A percentile compares a stretch with the other conserved stretches of the same genome.
Conservation (phyloP, 2,888 invertebrate genomes). For the Ceratothoa steindachneri region DNA sequence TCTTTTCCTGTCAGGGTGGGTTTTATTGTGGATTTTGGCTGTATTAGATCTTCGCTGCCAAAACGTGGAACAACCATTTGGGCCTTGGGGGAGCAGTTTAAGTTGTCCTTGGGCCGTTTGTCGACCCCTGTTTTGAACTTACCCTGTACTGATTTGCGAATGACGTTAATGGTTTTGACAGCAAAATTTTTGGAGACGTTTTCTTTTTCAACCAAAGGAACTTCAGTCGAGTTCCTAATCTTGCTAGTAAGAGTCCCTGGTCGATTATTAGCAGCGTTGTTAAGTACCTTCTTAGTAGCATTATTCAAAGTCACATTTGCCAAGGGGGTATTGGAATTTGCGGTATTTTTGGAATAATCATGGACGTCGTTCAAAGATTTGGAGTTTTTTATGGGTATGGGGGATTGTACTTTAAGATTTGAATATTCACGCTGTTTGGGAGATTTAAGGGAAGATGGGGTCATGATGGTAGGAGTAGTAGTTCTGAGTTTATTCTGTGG, state of each 20-base stretch:
- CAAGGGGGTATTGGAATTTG: background rate
- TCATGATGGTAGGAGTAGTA: too few species aligned
- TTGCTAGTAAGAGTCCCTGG: background rate
- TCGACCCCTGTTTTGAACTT: background rate
- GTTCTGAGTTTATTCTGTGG: too few species aligned
- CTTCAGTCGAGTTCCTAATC: background rate
- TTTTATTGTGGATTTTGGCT: background rate
- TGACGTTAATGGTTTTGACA: background rate
- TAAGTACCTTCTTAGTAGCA: background rate
- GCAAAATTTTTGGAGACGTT: background rate
- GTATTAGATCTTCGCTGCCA: background rate
- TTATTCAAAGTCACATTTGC: background rate
- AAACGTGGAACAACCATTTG: background rate
- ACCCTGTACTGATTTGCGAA: constrained; percentile 3
- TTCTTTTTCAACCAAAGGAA: background rate
- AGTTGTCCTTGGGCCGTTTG: background rate
- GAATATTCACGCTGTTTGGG: too few species aligned
- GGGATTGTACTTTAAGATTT: background rate
- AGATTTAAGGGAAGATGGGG: too few species aligned
- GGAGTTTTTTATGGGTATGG: background rate
- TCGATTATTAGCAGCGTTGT: background rate
- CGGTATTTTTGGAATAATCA: background rate
- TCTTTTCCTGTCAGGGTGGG: background rate
- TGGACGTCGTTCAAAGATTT: background rate
- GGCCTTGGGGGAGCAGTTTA: too few species aligned